Percentiles rank a stretch among this genome's conserved stretches.
Evolutionary conservation across 1,140 invertebrate genomes (phyloP).

Genomic region (Acromyrmex heyeri): DNA sequence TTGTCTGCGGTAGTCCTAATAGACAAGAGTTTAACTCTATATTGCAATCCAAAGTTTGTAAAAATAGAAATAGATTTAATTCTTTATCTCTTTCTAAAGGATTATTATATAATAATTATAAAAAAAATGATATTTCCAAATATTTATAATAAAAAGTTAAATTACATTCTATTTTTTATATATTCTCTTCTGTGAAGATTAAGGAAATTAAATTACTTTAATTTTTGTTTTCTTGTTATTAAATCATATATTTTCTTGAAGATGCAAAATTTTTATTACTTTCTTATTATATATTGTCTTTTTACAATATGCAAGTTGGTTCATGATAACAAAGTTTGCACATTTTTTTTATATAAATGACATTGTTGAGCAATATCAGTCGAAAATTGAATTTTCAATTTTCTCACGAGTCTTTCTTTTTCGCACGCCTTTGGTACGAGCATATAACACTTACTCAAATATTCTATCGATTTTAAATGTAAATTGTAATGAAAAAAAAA

Average conservation of each 20-base stretch:
- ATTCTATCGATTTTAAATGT: slow-evolving; percentile 1
- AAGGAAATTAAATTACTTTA: slow-evolving; percentile 28
- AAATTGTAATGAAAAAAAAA: slow-evolving; percentile 32
- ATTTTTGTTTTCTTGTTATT: slow-evolving; percentile 10
- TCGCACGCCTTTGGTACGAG: slow-evolving; percentile 16
- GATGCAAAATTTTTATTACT: slow-evolving; percentile 48
- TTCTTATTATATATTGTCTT: slow-evolving; percentile 36
- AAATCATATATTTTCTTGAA: slow-evolving; percentile 42
- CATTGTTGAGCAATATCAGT: slow-evolving; percentile 40
- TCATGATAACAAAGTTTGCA: slow-evolving; percentile 12
- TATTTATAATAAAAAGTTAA: background rate
- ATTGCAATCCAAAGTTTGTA: background rate
- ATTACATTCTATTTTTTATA: background rate
- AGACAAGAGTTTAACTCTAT: background rate
- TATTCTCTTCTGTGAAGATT: background rate
- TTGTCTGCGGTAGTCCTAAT: too few relatives aligned
- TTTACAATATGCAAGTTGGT: slow-evolving; percentile 36
- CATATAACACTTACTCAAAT: slow-evolving; percentile 29
- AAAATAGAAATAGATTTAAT: background rate
- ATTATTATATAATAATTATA: background rate
- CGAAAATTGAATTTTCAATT: slow-evolving; percentile 23
- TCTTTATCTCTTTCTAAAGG: background rate
- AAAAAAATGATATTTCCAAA: background rate
- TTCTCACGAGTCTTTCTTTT: slow-evolving; percentile 24
- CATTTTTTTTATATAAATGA: slow-evolving; percentile 35